A percentile compares a stretch with the other conserved stretches of the same genome.
These are phyloP conservation scores for Elysia crispata DNA, from an alignment of 2,888 invertebrate genomes.

Conservation along the genomic window DNA sequence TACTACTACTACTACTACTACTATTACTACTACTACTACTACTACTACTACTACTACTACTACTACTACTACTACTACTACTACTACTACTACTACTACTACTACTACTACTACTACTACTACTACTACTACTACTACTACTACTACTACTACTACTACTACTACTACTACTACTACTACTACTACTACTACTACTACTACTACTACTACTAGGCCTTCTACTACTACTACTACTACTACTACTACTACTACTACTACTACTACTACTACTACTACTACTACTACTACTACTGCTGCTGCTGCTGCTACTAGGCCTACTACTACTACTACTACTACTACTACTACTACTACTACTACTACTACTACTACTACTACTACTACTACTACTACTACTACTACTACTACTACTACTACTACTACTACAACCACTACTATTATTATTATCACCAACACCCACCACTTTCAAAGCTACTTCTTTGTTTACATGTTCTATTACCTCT, in stretches of 20 bases:
- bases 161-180: constrained; percentile 40
- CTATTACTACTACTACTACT: too few relatives aligned
- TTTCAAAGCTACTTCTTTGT: too few relatives aligned
- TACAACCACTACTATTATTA: too few relatives aligned
- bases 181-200: constrained; percentile 40
- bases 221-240: too few relatives aligned
- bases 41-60: too few relatives aligned
- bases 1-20: too few relatives aligned
- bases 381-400: constrained; percentile 24
- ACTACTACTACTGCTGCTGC: constrained; percentile 32
- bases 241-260: constrained; percentile 40
- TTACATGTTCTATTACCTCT: too few relatives aligned
- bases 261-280: constrained; percentile 41
- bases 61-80: constrained; percentile 27
- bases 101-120: constrained; percentile 35
- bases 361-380: constrained; percentile 32
- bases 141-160: constrained; percentile 37
- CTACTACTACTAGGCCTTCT: too few relatives aligned
- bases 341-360: constrained; percentile 37
- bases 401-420: too few relatives aligned
- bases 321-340: constrained; percentile 34
- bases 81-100: constrained; percentile 37
- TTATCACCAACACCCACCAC: too few relatives aligned
- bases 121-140: constrained; percentile 36
- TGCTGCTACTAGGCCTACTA: too few relatives aligned